A percentile compares a stretch with the other conserved stretches of the same genome.
These are phyloP conservation scores for Hyalella azteca DNA, from an alignment of 2,888 invertebrate genomes.

Conservation along the genomic window DNA sequence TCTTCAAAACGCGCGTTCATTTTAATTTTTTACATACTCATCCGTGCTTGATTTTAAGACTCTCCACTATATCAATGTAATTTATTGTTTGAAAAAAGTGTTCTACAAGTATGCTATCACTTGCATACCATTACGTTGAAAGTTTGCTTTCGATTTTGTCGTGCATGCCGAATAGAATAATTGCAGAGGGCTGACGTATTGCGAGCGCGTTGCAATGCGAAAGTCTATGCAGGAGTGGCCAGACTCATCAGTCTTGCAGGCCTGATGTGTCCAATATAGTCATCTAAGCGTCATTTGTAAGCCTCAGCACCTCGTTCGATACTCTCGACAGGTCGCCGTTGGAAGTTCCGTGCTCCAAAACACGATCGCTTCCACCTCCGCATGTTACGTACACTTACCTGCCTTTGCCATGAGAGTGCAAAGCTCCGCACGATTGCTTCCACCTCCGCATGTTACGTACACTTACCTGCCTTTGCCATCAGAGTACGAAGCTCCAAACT, in stretches of 20 bases:
- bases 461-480: too few relatives aligned
- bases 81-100: too few relatives aligned
- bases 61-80: too few relatives aligned
- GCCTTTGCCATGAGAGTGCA: too few relatives aligned
- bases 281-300: slow-evolving; percentile 37
- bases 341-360: neutral
- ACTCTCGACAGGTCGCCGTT: slow-evolving; percentile 21
- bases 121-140: too few relatives aligned
- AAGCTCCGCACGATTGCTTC: slow-evolving; percentile 32
- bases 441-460: neutral
- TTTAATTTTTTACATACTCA: too few relatives aligned
- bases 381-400: too few relatives aligned
- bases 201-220: neutral
- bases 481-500: too few relatives aligned
- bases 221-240: slow-evolving; percentile 9
- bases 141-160: too few relatives aligned
- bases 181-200: neutral
- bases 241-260: slow-evolving; percentile 24
- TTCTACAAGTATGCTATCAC: too few relatives aligned
- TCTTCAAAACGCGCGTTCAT: too few relatives aligned
- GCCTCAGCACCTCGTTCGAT: slow-evolving; percentile 30
- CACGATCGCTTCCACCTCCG: slow-evolving; percentile 24
- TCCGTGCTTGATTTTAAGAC: too few relatives aligned
- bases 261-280: slow-evolving; percentile 37
- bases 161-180: neutral